phyloP scores from a whole-genome alignment of 1,140 invertebrate genomes.

The Laupala kohalensis region DNA sequence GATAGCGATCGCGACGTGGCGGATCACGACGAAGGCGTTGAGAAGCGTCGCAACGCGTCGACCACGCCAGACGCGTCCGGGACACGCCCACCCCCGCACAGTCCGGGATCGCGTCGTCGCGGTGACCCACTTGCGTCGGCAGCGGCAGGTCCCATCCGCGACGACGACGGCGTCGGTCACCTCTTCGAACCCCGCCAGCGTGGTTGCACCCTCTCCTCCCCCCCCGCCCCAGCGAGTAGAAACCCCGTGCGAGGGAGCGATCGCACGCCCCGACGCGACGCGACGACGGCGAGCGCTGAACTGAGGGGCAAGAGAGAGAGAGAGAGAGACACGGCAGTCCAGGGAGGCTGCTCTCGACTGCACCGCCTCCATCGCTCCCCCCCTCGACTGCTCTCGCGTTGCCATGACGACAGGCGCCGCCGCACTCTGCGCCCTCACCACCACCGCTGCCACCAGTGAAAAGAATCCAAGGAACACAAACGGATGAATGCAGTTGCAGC shows the following conservation, averaged over 20 bases:
- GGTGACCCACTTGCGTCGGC: background rate
- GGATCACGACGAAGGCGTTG: no score
- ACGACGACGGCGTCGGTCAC: constrained; percentile 2
- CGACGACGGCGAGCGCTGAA: no score
- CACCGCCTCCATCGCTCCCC: constrained; percentile 15
- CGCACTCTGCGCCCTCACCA: no score
- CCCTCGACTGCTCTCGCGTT: constrained; percentile 15
- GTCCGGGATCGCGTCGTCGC: background rate
- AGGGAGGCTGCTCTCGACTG: constrained; percentile 15
- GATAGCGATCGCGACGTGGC: no score
- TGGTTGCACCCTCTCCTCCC: no score
- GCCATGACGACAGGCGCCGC: constrained; percentile 9
- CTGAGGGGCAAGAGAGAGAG: no score
- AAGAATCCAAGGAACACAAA: no score
- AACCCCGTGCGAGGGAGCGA: no score
- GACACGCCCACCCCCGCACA: background rate
- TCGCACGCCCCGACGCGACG: no score
- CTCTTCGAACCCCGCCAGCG: constrained; percentile 19
- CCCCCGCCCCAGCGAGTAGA: no score
- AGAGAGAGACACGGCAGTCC: constrained; percentile 21
- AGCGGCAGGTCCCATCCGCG: background rate
- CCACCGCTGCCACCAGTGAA: background rate
- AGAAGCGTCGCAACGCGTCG: no score
- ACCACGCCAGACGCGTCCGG: no score
- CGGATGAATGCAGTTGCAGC: background rate